phyloP scores from a whole-genome alignment of 2,113 vertebrate species.

The Scomber japonicus region DNA sequence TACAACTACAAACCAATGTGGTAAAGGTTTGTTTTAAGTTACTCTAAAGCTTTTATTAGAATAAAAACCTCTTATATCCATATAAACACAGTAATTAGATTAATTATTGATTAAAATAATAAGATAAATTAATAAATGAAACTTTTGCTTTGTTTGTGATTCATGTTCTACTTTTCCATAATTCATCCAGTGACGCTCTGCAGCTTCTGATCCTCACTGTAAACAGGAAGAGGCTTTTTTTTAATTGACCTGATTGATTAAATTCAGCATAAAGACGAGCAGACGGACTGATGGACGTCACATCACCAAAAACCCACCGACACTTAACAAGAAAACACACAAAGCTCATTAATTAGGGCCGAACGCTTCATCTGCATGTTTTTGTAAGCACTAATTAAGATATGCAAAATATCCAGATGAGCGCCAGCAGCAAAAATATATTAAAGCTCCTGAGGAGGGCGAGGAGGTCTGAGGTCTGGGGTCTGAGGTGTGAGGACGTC shows the following conservation, averaged over 20 bases:
- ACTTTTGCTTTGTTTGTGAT: conserved; percentile 7
- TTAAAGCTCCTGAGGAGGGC: not conserved
- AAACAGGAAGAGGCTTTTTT: not conserved
- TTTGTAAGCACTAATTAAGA: conserved; percentile 73
- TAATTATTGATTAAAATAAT: too few relatives aligned
- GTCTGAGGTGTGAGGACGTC: too few relatives aligned
- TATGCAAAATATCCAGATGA: conserved; percentile 68
- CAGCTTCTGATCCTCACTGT: conserved; percentile 4
- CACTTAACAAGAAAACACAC: conserved; percentile 53
- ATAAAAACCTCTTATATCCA: too few relatives aligned
- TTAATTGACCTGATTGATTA: conserved; percentile 47
- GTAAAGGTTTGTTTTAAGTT: too few relatives aligned
- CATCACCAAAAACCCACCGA: not conserved
- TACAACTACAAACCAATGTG: too few relatives aligned
- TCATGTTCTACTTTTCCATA: too few relatives aligned
- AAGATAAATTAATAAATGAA: not conserved
- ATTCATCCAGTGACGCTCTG: not conserved
- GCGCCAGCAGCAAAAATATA: conserved; percentile 31
- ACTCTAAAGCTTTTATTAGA: too few relatives aligned
- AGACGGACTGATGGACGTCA: conserved; percentile 4
- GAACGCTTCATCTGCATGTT: conserved; percentile 59
- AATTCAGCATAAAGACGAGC: conserved; percentile 2
- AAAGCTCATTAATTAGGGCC: conserved; percentile 54
- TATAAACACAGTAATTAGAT: too few relatives aligned
- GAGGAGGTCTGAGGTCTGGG: too few relatives aligned